Evolutionary conservation across 2,888 invertebrate genomes (phyloP).

Genomic region (Dryobotodes eremita): DNA sequence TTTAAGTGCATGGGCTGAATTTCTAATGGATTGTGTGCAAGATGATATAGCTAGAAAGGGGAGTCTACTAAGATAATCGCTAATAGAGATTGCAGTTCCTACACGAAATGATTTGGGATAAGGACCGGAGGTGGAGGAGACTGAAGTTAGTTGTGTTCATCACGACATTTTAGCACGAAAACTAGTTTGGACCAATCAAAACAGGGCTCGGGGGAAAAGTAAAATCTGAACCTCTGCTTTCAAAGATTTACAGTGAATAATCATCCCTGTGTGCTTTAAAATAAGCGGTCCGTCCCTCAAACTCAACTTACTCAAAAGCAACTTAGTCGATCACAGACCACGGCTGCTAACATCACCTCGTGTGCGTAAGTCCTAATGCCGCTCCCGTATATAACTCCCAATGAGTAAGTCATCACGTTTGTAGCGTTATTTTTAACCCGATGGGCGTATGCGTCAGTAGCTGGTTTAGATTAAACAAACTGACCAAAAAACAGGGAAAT

Average conservation of each 20-base stretch:
- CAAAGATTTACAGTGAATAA: not conserved
- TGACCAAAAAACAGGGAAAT: conserved; percentile 17
- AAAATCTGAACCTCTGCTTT: not conserved
- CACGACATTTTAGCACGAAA: too few relatives aligned
- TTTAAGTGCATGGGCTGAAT: not conserved
- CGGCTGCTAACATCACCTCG: not conserved
- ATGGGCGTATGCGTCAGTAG: conserved; percentile 26
- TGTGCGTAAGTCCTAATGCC: conserved; percentile 24
- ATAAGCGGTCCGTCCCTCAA: not conserved
- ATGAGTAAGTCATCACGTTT: conserved; percentile 52
- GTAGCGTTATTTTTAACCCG: conserved; percentile 51
- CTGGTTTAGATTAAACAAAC: conserved; percentile 32
- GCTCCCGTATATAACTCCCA: conserved; percentile 35
- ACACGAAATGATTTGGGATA: not conserved
- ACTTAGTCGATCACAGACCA: not conserved
- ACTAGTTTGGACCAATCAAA: not conserved
- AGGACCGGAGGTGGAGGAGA: not conserved
- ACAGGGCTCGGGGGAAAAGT: not conserved
- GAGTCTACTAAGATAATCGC: not conserved
- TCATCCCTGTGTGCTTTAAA: not conserved
- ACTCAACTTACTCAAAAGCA: not conserved
- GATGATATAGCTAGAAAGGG: not conserved
- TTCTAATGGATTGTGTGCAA: not conserved
- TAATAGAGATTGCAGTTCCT: not conserved
- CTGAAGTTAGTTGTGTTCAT: not conserved